A percentile compares a stretch with the other conserved stretches of the same genome.
Evolutionary conservation across 2,888 invertebrate genomes (phyloP).

Genomic region (Ptycholaimellus sp.): DNA sequence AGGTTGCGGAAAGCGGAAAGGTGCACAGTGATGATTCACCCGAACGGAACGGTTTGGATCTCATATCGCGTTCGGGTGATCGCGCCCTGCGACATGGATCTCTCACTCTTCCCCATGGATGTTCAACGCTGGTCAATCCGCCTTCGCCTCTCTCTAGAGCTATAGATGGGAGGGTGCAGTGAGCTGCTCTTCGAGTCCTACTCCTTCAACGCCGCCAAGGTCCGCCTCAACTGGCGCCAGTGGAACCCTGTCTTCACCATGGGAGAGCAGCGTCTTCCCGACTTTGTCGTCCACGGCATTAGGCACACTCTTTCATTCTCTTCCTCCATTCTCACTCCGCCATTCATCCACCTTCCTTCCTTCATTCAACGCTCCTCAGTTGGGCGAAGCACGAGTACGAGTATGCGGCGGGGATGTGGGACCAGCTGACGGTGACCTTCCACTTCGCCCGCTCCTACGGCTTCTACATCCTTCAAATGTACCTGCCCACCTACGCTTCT

Average conservation of each 20-base stretch:
- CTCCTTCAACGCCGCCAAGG: slow-evolving; percentile 1
- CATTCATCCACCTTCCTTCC: no score
- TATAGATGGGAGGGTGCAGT: no score
- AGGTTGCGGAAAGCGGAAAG: no score
- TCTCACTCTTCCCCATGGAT: slow-evolving; percentile 3
- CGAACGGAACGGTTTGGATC: slow-evolving; percentile 3
- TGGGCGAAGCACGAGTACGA: not conserved
- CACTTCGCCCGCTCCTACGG: not conserved
- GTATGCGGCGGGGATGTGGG: slow-evolving; percentile 3
- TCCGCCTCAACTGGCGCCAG: not conserved
- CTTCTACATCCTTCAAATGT: slow-evolving; percentile 2
- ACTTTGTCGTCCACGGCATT: no score
- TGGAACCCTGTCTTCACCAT: not conserved
- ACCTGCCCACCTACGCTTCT: slow-evolving; percentile 3
- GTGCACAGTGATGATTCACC: slow-evolving; percentile 1
- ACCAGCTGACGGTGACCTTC: not conserved
- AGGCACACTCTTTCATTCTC: no score
- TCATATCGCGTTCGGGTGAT: not conserved
- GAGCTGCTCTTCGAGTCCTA: not conserved
- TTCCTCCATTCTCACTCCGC: no score
- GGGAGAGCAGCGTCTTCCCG: no score
- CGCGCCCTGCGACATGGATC: slow-evolving; percentile 2
- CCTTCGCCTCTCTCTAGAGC: no score
- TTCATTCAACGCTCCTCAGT: no score
- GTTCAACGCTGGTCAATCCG: no score